These are phyloP conservation scores for Endomychus coccineus DNA, from an alignment of 2,888 invertebrate species.

Conservation along the genomic window DNA sequence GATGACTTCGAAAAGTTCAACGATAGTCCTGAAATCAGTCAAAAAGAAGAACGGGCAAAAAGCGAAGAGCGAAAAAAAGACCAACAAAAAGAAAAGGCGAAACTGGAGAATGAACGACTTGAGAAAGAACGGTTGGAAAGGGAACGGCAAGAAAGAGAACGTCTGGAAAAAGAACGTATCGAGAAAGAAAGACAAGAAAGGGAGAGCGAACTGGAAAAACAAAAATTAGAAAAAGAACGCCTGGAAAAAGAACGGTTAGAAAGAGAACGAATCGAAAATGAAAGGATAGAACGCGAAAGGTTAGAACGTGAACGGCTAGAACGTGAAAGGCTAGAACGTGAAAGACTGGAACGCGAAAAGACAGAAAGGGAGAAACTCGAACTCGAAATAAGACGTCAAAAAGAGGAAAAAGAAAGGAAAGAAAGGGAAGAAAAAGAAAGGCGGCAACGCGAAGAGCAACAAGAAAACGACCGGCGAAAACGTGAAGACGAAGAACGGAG, in stretches of 20 bases:
- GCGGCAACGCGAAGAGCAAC: conserved; percentile 33
- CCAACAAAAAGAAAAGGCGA: conserved; percentile 32
- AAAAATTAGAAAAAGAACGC: conserved; percentile 39
- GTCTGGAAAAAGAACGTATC: conserved; percentile 35
- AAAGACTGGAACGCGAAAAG: conserved; percentile 22
- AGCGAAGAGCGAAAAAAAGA: conserved; percentile 31
- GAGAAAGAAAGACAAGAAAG: conserved; percentile 36
- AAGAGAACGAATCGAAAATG: conserved; percentile 43
- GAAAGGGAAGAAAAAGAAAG: conserved; percentile 34
- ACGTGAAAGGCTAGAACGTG: conserved; percentile 35
- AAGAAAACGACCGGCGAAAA: conserved; percentile 25
- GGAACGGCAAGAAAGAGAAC: conserved; percentile 34
- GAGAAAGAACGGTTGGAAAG: conserved; percentile 40
- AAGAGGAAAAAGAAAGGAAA: conserved; percentile 21
- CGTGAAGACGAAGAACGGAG: conserved; percentile 30
- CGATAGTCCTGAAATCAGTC: conserved; percentile 29
- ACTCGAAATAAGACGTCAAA: conserved; percentile 18
- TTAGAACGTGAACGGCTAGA: conserved; percentile 32
- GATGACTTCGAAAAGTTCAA: conserved; percentile 34
- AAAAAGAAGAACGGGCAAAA: conserved; percentile 18
- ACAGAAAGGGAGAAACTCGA: conserved; percentile 18
- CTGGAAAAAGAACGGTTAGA: conserved; percentile 35
- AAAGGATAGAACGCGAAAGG: conserved; percentile 37
- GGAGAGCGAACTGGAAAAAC: conserved; percentile 41
- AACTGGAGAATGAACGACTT: conserved; percentile 38